Percentiles rank a stretch among this genome's conserved stretches.
Evolutionary conservation across 2,888 invertebrate species (phyloP).

Genomic region (Tinea semifulvella): DNA sequence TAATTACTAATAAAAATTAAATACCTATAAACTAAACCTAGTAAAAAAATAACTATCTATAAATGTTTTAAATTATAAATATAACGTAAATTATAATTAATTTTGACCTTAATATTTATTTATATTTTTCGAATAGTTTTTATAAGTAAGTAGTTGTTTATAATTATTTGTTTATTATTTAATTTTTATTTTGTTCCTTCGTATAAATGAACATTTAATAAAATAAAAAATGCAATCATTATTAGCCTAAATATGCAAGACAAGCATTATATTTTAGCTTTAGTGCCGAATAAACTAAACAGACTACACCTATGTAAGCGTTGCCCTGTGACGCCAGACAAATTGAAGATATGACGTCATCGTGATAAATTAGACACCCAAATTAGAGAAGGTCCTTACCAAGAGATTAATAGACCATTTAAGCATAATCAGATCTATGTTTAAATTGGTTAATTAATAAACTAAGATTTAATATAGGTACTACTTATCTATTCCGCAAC

Average conservation of each 20-base stretch:
- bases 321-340: constrained; percentile 1
- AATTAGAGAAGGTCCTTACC: neutral
- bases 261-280: neutral
- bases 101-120: too few species aligned
- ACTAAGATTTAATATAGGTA: too few species aligned
- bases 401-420: neutral
- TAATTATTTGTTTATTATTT: too few species aligned
- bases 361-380: constrained; percentile 4
- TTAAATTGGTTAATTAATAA: neutral
- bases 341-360: constrained; percentile 8
- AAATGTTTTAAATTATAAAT: too few species aligned
- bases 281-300: neutral
- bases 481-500: too few species aligned
- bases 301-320: neutral
- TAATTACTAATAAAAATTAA: too few species aligned
- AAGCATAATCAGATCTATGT: neutral
- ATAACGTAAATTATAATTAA: too few species aligned
- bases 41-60: too few species aligned
- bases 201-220: neutral
- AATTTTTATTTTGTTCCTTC: too few species aligned
- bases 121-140: too few species aligned
- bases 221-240: neutral
- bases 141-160: too few species aligned
- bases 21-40: too few species aligned
- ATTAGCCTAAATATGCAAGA: neutral